These are phyloP conservation scores for Gymnogyps californianus DNA, from an alignment of 2,113 vertebrate genomes.

Conservation along the genomic window DNA sequence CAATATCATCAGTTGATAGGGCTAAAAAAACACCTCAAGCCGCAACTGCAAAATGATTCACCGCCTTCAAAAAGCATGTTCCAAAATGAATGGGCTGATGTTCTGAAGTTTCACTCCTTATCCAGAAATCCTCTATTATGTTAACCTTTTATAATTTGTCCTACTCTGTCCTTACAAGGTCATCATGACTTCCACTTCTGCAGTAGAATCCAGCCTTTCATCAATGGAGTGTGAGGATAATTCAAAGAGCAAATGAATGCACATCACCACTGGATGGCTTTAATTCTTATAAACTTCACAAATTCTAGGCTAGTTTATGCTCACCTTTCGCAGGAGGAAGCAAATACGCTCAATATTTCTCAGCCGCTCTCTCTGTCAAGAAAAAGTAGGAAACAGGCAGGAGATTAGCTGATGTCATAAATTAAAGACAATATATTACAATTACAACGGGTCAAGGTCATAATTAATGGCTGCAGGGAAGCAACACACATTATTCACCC, in stretches of 20 bases:
- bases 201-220: neutral
- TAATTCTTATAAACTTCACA: neutral
- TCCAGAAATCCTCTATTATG: neutral
- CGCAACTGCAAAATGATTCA: neutral
- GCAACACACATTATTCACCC: neutral
- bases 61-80: neutral
- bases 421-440: neutral
- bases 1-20: neutral
- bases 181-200: neutral
- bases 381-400: neutral
- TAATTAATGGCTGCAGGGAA: neutral
- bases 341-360: conserved; percentile 97
- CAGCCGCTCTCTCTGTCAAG: conserved; percentile 88
- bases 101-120: neutral
- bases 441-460: neutral
- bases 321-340: conserved; percentile 94
- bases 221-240: neutral
- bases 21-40: neutral
- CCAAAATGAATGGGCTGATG: neutral
- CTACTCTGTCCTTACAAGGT: neutral
- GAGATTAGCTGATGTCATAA: neutral
- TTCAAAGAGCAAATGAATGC: neutral
- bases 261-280: neutral
- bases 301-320: neutral
- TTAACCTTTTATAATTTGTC: neutral